Conservation (phyloP, 2,113 vertebrate genomes). For the Psittacula cyanocephala region DNA sequence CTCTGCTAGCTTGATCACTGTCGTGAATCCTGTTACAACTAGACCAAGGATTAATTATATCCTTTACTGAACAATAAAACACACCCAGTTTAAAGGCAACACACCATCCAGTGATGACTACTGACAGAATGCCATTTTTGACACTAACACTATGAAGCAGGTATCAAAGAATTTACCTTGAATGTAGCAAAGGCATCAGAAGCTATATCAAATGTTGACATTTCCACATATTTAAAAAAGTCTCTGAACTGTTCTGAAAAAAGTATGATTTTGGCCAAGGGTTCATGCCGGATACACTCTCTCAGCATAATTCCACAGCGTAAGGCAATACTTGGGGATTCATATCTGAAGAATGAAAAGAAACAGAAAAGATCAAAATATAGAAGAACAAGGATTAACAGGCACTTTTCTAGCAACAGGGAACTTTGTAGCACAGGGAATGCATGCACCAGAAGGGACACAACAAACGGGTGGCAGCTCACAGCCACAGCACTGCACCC, state of each 20-base stretch:
- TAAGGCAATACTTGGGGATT: conserved; percentile 90
- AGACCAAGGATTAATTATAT: background rate
- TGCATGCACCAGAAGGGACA: fast-evolving
- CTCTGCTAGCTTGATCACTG: background rate
- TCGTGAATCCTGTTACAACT: background rate
- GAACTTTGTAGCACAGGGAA: background rate
- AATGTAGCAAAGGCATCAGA: conserved; percentile 98
- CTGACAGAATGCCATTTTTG: background rate
- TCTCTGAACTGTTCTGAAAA: conserved; percentile 88
- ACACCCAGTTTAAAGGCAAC: background rate
- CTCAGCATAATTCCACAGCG: conserved; percentile 97
- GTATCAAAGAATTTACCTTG: conserved; percentile 81
- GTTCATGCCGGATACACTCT: conserved; percentile 95
- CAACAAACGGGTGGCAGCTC: fast-evolving
- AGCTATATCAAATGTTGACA: conserved; percentile 98
- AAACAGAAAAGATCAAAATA: background rate
- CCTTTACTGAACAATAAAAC: background rate
- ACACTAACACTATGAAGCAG: background rate
- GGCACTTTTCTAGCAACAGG: background rate
- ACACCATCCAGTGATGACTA: background rate
- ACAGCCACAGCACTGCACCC: background rate
- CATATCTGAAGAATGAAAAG: conserved; percentile 82
- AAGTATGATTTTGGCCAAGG: conserved; percentile 90
- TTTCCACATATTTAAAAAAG: conserved; percentile 95
- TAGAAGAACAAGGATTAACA: background rate